Evolutionary conservation across 2,797 vertebrate species (phyloP).

Genomic region (Rousettus madagascariensis): DNA sequence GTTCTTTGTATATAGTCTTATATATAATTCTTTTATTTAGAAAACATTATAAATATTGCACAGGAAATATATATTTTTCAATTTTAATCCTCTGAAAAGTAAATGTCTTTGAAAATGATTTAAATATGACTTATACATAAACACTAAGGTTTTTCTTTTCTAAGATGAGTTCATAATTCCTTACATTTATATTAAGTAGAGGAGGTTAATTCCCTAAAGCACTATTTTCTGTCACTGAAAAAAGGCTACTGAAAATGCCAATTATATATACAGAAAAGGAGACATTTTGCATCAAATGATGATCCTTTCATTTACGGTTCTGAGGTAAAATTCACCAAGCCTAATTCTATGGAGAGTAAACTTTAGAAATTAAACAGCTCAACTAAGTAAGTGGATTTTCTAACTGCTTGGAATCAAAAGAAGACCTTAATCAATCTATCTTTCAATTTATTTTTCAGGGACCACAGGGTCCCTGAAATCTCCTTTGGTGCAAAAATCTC

Average conservation of each 20-base stretch:
- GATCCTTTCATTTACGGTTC: not conserved
- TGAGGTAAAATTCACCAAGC: constrained; percentile 39
- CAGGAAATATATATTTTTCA: not conserved
- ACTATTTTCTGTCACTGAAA: not conserved
- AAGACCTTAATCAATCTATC: not conserved
- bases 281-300: not conserved
- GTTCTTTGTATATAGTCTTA: not conserved
- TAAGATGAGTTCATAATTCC: not conserved
- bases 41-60: not conserved
- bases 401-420: not conserved
- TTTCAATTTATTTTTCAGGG: not conserved
- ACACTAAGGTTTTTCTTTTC: not conserved
- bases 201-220: not conserved
- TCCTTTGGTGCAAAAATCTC: not conserved
- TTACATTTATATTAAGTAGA: not conserved
- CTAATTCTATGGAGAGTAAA: constrained; percentile 8
- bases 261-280: not conserved
- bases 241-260: constrained; percentile 32
- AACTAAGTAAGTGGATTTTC: not conserved
- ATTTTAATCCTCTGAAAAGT: not conserved
- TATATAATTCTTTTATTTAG: not conserved
- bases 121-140: not conserved
- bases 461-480: not conserved
- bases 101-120: not conserved
- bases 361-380: not conserved